Conservation (phyloP, 2,797 vertebrate genomes). For the Denticeps clupeoides region DNA sequence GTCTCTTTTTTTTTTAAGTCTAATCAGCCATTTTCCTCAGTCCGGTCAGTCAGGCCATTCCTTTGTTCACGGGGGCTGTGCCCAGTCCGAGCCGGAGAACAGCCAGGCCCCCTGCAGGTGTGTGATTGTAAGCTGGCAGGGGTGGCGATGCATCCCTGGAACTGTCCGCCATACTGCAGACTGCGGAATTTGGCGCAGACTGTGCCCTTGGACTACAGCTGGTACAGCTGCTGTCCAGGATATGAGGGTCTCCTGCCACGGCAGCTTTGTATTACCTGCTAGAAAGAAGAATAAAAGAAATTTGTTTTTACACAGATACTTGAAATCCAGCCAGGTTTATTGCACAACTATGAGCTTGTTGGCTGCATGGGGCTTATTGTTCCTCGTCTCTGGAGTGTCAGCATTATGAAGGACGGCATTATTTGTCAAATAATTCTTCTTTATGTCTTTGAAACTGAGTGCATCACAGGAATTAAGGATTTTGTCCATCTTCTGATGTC, state of each 20-base stretch:
- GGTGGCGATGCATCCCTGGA: background rate
- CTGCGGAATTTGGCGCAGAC: background rate
- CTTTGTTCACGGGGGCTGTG: background rate
- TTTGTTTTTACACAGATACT: no score
- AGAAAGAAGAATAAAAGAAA: no score
- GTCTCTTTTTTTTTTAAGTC: background rate
- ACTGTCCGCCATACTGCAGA: background rate
- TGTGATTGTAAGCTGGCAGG: conserved; percentile 1
- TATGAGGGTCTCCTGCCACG: no score
- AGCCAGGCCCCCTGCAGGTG: background rate
- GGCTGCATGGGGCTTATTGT: no score
- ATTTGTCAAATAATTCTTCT: no score
- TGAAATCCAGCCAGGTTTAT: no score
- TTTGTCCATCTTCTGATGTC: background rate
- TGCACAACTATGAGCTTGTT: no score
- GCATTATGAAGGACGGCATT: no score
- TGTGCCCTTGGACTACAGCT: background rate
- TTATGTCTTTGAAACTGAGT: no score
- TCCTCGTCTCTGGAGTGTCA: no score
- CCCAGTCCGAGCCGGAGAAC: background rate
- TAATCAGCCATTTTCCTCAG: background rate
- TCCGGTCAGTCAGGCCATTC: background rate
- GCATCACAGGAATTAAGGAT: no score
- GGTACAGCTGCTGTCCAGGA: background rate
- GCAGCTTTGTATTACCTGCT: no score